Percentiles rank a stretch among this genome's conserved stretches.
Evolutionary conservation across 2,113 vertebrate species (phyloP).

Genomic region (Rhinolophus sinicus): DNA sequence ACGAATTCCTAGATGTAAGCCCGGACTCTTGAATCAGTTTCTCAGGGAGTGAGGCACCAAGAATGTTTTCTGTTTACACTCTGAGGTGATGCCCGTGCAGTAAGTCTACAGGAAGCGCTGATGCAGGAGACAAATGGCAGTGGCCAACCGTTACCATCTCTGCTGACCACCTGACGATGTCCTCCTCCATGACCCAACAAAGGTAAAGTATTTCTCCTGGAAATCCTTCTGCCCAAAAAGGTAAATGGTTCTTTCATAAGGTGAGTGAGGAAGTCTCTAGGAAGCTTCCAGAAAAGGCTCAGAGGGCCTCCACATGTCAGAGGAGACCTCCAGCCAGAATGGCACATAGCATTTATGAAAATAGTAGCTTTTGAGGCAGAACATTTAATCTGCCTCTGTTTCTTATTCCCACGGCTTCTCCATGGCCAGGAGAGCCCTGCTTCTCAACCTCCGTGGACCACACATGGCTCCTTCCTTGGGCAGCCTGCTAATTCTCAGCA

Average conservation of each 20-base stretch:
- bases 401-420: background rate
- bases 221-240: background rate
- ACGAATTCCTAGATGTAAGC: background rate
- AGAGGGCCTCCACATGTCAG: background rate
- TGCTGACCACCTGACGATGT: background rate
- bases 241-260: background rate
- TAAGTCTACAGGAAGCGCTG: background rate
- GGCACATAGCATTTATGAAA: background rate
- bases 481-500: background rate
- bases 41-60: background rate
- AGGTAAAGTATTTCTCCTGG: background rate
- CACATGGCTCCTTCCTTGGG: background rate
- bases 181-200: background rate
- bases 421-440: background rate
- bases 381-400: background rate
- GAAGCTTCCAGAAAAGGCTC: background rate
- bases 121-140: background rate
- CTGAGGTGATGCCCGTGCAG: background rate
- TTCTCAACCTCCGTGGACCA: background rate
- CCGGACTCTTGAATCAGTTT: background rate
- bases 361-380: background rate
- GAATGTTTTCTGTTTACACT: background rate
- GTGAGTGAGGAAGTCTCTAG: background rate
- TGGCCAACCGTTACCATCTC: background rate
- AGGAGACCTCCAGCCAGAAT: background rate